Conservation (phyloP, 2,888 invertebrate genomes). For the Romanomermis culicivorax region DNA sequence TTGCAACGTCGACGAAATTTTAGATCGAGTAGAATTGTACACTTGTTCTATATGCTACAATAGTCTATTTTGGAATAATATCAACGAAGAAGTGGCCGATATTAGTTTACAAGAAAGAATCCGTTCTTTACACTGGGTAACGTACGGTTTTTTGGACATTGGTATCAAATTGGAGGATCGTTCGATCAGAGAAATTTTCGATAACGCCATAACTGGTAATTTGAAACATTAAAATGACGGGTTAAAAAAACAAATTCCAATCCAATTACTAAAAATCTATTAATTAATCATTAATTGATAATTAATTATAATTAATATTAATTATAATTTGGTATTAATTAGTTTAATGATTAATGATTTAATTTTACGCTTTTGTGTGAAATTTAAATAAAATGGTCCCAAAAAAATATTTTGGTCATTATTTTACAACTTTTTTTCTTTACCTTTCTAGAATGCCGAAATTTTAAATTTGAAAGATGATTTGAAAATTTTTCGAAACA, state of each 20-base stretch:
- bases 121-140: constrained; percentile 85
- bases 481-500: too few relatives aligned
- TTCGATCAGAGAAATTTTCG: not conserved
- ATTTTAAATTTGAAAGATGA: too few relatives aligned
- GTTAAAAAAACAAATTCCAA: not conserved
- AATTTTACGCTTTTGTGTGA: too few relatives aligned
- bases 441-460: too few relatives aligned
- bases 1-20: constrained; percentile 49
- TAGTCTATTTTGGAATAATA: constrained; percentile 62
- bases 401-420: too few relatives aligned
- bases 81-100: constrained; percentile 68
- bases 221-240: too few relatives aligned
- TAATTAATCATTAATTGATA: not conserved
- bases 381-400: too few relatives aligned
- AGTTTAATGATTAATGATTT: too few relatives aligned
- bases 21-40: constrained; percentile 81
- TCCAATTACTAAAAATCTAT: not conserved
- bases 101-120: constrained; percentile 76
- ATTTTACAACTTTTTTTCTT: too few relatives aligned
- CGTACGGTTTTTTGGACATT: constrained; percentile 74
- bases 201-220: not conserved
- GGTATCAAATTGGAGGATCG: constrained; percentile 42
- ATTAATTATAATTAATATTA: not conserved
- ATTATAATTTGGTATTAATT: too few relatives aligned
- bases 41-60: constrained; percentile 73